Evolutionary conservation across 2,888 invertebrate species (phyloP), one percentile per base, ranked within the genome.

Genomic region (Hypena proboscidalis): DNA sequence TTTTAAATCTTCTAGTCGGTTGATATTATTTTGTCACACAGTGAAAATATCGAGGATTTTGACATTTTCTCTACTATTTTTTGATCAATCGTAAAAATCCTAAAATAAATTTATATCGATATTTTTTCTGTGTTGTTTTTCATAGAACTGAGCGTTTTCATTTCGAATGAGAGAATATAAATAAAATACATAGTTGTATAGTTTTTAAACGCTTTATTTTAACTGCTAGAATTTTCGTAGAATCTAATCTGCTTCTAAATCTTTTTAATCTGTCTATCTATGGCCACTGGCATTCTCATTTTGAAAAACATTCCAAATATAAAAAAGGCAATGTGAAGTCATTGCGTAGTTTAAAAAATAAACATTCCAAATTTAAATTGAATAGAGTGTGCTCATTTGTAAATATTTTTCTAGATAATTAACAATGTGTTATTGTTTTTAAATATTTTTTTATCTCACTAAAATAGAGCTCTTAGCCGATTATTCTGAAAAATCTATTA

Each of bases 331-430:
- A n/a, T n/a, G n/a, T n/a, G n/a, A n/a, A n/a, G n/a, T n/a, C 22
- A 23, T 25, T 27, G 26, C 32, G 40, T 13, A 1, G 2, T n/a
- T 14, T 11, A 11, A 40, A n/a, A 20, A 7, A n/a, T 20, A 22
- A 39, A 40, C 31, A 36, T 36, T 37, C 17, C 11, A 37, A 31
- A 39, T 34, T 35, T 27, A 33, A 23, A 46, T 45, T 20, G 26
- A 31, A 46, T n/a, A 19, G 27, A 45, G 43, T 44, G 46, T 50
- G 49, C 57, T 56, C 37, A 31, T 22, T 36, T 65, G 58, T 62
- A 61, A 43, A 65, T 65, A 59, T 42, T 42, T 23, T 45, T 31
- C 46, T 44, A 41, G 34, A 40, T 35, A 22, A 44, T 26, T 10
- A 30, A 17, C 41, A 13, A 25, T 20, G 43, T 52, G 52, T 46